Evolutionary conservation across 1,140 invertebrate genomes (phyloP), one percentile per base, ranked within the genome.

Genomic region (Drosophila lacertosa): DNA sequence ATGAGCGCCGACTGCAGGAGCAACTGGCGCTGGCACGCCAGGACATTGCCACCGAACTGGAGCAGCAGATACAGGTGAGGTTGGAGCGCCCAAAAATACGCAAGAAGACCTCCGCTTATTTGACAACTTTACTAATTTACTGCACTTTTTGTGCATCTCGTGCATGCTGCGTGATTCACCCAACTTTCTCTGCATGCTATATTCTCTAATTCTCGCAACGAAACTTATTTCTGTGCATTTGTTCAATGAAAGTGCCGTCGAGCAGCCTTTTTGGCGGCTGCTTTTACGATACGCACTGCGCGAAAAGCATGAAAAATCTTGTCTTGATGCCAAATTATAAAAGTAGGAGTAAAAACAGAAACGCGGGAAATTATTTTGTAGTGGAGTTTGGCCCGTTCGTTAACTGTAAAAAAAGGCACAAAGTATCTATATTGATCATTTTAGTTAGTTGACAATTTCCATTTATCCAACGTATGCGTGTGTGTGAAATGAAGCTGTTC

Each of bases 11-110:
- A 65, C 89, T 94, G 60, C 92, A 94, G 74, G 93, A 94, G 75
- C 93, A 94, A 86, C 89, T 94, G 48, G 91, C 91, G 33, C 82
- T 94, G 71, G 94, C 94, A 51, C 93, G 93, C 55, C 91, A 92
- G 67, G 94, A 94, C 68, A 93, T 94, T 73, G 89, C 94, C 70
- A 92, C 92, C 71, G 93, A 92, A 55, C 89, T 94, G 68, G 93
- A 93, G 90, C 90, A 92, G 53, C 93, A 94, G 71, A 93, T 94
- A 74, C 93, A 94, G 93, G 94, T 94, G 92, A 92, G 82, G 15
- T 33, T 55, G 69, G 10, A 18, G 11, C 20, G 45, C 37, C 18
- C 26, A 10, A 5, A 22, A 3, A 37, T 45, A 59, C 7, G 7
- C n/a, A n/a, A n/a, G n/a, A 29, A 29, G 26, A 7, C 18, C 3